Percentiles rank a stretch among this genome's conserved stretches.
phyloP scores from a whole-genome alignment of 2,888 invertebrate species.

The Crematogaster levior region DNA sequence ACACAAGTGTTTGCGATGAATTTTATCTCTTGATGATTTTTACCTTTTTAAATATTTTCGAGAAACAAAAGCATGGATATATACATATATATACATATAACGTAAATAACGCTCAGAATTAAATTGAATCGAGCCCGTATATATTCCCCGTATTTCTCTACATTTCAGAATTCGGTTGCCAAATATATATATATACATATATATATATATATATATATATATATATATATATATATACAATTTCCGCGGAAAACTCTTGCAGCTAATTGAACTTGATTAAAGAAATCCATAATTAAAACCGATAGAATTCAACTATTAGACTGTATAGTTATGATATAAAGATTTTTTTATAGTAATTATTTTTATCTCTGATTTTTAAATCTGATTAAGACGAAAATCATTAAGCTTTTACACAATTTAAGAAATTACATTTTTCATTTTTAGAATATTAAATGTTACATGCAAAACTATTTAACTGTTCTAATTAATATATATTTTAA shows the following conservation, averaged over 20 bases:
- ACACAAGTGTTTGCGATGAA: not conserved
- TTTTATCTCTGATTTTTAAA: not conserved
- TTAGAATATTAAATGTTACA: not conserved
- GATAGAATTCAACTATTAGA: not conserved
- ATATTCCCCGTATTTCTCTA: too few species aligned
- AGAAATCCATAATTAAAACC: not conserved
- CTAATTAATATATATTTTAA: not conserved
- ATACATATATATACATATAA: too few species aligned
- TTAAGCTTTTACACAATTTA: not conserved
- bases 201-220: too few species aligned
- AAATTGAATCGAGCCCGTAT: constrained; percentile 21
- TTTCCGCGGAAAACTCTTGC: not conserved
- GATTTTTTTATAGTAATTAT: not conserved
- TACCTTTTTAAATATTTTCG: constrained; percentile 5
- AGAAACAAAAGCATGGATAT: not conserved
- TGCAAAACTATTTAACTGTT: not conserved
- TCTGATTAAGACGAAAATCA: not conserved
- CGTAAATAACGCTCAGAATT: not conserved
- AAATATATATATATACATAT: too few species aligned
- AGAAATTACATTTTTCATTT: not conserved
- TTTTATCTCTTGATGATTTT: not conserved
- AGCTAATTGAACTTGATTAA: constrained; percentile 19
- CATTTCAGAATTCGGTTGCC: not conserved
- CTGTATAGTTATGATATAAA: not conserved
- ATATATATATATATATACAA: too few species aligned